These are phyloP conservation scores for Aepyceros melampus DNA, from an alignment of 2,113 vertebrate genomes.

Conservation along the genomic window DNA sequence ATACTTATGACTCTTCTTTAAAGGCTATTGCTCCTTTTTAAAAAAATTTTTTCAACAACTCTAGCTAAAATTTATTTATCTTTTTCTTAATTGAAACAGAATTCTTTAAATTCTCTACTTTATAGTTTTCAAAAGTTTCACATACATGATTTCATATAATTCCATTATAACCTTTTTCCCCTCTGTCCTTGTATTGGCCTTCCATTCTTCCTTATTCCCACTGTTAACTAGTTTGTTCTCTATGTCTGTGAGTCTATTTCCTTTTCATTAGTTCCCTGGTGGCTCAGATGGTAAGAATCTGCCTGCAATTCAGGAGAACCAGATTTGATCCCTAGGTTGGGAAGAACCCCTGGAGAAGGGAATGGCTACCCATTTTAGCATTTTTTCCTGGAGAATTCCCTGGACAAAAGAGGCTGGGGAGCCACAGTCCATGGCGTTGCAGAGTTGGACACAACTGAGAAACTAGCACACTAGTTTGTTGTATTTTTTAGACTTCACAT, in stretches of 20 bases:
- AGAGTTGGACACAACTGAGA: rapidly evolving
- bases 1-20: not conserved
- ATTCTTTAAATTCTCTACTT: not conserved
- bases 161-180: not conserved
- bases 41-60: not conserved
- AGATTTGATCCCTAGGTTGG: not conserved
- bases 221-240: not conserved
- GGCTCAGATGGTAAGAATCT: not conserved
- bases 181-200: not conserved
- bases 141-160: not conserved
- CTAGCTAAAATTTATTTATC: not conserved
- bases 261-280: not conserved
- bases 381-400: not conserved
- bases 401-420: not conserved
- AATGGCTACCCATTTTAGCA: not conserved
- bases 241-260: not conserved
- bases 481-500: not conserved
- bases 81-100: not conserved
- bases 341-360: not conserved
- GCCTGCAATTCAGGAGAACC: not conserved
- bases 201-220: not conserved
- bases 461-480: not conserved
- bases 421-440: not conserved
- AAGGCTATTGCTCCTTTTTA: not conserved
- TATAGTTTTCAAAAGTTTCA: not conserved